Base-by-base conservation (phyloP, 2,797 vertebrate genomes). In the Geotrypetes seraphini region DNA sequence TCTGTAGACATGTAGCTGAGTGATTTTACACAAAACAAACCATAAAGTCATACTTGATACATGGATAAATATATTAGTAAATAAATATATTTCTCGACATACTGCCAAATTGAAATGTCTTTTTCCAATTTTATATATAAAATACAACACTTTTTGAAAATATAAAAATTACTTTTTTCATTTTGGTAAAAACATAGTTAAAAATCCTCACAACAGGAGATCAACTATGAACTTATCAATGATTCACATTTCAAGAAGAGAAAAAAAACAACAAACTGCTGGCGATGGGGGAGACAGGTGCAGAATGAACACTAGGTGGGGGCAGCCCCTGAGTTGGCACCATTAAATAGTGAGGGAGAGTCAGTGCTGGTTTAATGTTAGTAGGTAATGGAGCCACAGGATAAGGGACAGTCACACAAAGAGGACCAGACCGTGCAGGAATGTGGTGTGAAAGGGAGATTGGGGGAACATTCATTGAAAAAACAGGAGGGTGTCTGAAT, bases 31-130 rank as follows among this genome's bases (percentile, higher is more conserved):
- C 63, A 70, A 66, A 79, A 72, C 32, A 66, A 63, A 41, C 11
- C 39, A 69, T 26, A 43, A 73, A 58, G 84, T 76, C 75, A 86
- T 72, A 85, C 75, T 37, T 60, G 70, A 77, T 88, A 64, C 42
- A 57, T 86, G 90, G 91, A 97, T 96, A 97, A 96, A 97, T 97
- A 97, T 96, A 96, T 96, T 97, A 97, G 91, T 88, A 97, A 97
- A 97, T 97, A 97, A 97, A 97, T 97, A 97, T 87, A 91, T 93
- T 89, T 76, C 33, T 72, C 82, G 89, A 90, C 87, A 83, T 77
- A 78, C 84, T 84, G 84, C 84, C 89, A 87, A 91, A 92, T 83
- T 93, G 87, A 91, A 88, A 91, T 88, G 75, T 91, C 85, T 84
- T 83, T 82, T 85, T 84, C 87, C 83, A 89, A 61, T 55, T 63